Evolutionary conservation across 1,140 invertebrate genomes (phyloP), one percentile per base, ranked within the genome.

Genomic region (Drosophila fuyamai): DNA sequence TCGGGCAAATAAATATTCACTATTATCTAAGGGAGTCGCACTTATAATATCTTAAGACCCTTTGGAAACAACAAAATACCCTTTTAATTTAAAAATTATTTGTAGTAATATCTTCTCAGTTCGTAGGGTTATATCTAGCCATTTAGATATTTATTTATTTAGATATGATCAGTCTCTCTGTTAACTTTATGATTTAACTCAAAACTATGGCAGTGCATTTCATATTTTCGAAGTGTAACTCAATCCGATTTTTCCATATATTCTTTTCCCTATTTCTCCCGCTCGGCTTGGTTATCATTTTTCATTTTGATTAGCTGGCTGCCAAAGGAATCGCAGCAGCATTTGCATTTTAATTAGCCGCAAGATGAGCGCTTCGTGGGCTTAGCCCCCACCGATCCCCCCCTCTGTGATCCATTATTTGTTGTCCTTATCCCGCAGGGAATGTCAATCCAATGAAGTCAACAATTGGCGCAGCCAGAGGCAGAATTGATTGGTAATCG

Each of bases 401-500:
- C 5, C 12, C 38, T 10, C 14, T 4, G 23, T 14, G 29, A 41
- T 32, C 8, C 61, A 61, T 36, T 62, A 65, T 61, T 43, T 60
- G 61, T 36, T 63, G 46, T 68, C 36, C 47, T 65, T 54, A 53
- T 61, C 46, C 73, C 46, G 43, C 51, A 16, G 72, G 27, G 55
- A 43, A 58, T 50, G 72, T 48, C 73, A 66, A 62, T 59, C 71
- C 68, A 75, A 75, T 79, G 59, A 75, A 82, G 80, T 82, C 79
- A 79, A 83, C 76, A 82, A 82, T 83, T 75, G 75, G 54, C 46
- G 68, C 47, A 79, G 67, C 53, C 75, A 66, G 79, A 54, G 62
- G 62, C 62, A 36, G 59, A 82, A 82, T 75, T 75, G 79, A 83
- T 82, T 83, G 80, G 79, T 82, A 82, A 82, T 82, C 80, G 80